Evolutionary conservation across 1,140 invertebrate species (phyloP), one percentile per base, ranked within the genome.

Genomic region (Choristoneura fumiferana): DNA sequence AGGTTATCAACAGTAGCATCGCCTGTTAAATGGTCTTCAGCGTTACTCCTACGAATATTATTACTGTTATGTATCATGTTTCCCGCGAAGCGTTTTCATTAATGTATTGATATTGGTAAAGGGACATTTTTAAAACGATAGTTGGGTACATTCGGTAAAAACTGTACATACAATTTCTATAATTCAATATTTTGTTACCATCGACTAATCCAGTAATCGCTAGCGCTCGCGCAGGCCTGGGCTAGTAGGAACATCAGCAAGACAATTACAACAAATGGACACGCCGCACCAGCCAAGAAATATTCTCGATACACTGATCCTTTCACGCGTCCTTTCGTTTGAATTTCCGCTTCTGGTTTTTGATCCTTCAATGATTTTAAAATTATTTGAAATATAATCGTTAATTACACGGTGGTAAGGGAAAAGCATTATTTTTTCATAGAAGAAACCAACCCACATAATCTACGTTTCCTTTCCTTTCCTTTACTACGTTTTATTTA

Each of bases 121-220:
- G n/a, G n/a, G n/a, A n/a, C n/a, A n/a, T n/a, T n/a, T n/a, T n/a
- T n/a, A n/a, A n/a, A n/a, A n/a, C n/a, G n/a, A n/a, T n/a, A n/a
- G n/a, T n/a, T n/a, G n/a, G n/a, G n/a, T n/a, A n/a, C n/a, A n/a
- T n/a, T n/a, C n/a, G n/a, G n/a, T n/a, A n/a, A n/a, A n/a, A n/a
- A n/a, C n/a, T n/a, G n/a, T n/a, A n/a, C n/a, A n/a, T 3, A 29
- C 22, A 2, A 29, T 29, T 29, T 29, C 22, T 6, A 29, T 29
- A 3, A 3, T 6, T 3, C 6, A 29, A 29, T 29, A 29, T 29
- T 2, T n/a, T 29, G 6, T 29, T 84, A 95, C 95, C 95, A 96
- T 70, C 90, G 91, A 22, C 94, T 92, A 1, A 96, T 92, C 91
- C 95, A 97, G 81, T 92, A 96, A 82, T 97, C 95, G 54, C 93